Evolutionary conservation across 2,888 invertebrate species (phyloP), one percentile per base, ranked within the genome.

Genomic region (Neocrepidodera transversa): DNA sequence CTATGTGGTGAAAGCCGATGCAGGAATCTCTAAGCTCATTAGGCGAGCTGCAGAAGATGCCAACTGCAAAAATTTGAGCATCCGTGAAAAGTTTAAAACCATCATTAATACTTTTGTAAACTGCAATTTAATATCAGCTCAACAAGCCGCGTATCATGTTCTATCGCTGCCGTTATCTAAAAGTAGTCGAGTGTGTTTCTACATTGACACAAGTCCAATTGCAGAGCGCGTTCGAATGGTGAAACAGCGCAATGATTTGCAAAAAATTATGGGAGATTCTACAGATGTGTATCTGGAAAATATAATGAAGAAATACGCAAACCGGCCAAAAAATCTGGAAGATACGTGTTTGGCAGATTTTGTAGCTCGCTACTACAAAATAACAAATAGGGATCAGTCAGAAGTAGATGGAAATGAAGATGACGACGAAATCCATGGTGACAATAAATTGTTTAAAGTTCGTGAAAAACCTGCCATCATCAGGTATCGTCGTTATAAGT

Each of bases 191-290:
- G 1, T 10, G n/a, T 1, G 14, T 5, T n/a, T 49, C 8, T 54
- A 18, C 32, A 59, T 59, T 7, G 49, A 54, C 18, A 59, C 59
- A 8, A 48, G 40, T 6, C 48, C 48, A 17, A 36, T 20, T 11
- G 20, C 35, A 2, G 23, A 59, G 30, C 18, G 48, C n/a, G 42
- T 40, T 5, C 10, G 16, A 16, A 48, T 54, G 30, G 8, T 59
- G 17, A 53, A 54, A 47, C 10, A 4, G n/a, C 10, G 18, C 2
- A 35, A 14, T 2, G 35, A 35, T 2, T 5, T 35, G 2, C 13
- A 13, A 13, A 35, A 11, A 2, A 2, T 35, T 2, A 7, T 13
- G 2, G 13, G 1, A 35, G 13, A 35, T 7, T 35, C 35, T 11
- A 35, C 13, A 13, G 35, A 35, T 2, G 4, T 30, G n/a, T 30